These are phyloP conservation scores for Zelostemma sp. DNA, from an alignment of 1,140 invertebrate species.

Conservation along the genomic window DNA sequence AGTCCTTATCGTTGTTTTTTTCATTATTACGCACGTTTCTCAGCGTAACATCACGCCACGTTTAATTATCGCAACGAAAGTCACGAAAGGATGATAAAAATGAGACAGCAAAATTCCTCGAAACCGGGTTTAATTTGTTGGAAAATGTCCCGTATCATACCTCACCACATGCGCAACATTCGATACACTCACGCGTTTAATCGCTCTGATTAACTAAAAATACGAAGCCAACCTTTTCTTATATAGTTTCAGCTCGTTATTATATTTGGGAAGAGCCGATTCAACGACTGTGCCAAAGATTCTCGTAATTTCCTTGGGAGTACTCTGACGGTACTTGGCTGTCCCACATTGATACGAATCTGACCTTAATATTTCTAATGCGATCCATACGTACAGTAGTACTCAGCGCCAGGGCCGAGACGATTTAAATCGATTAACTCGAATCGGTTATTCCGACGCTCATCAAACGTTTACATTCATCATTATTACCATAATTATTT, in stretches of 20 bases:
- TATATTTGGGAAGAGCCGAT: neutral
- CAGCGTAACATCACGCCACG: neutral
- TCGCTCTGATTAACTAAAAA: too few species aligned
- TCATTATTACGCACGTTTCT: neutral
- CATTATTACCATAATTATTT: too few species aligned
- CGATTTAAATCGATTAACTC: conserved; percentile 33
- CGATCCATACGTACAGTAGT: conserved; percentile 38
- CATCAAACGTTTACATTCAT: too few species aligned
- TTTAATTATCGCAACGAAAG: neutral
- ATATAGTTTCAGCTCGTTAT: too few species aligned
- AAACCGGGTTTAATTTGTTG: too few species aligned
- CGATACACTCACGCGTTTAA: too few species aligned
- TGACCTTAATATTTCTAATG: conserved; percentile 57
- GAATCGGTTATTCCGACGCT: conserved; percentile 26
- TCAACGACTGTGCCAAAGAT: neutral
- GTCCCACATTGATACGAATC: conserved; percentile 56
- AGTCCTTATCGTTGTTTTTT: too few species aligned
- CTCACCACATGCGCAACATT: too few species aligned
- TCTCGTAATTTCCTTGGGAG: neutral
- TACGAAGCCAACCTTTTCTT: too few species aligned
- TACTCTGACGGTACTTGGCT: neutral
- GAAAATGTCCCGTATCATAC: too few species aligned
- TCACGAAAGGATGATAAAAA: neutral
- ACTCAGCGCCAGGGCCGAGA: conserved; percentile 24
- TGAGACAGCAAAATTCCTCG: too few species aligned